These are phyloP conservation scores for Itoplectis maculator DNA, from an alignment of 2,888 invertebrate species.

Conservation along the genomic window DNA sequence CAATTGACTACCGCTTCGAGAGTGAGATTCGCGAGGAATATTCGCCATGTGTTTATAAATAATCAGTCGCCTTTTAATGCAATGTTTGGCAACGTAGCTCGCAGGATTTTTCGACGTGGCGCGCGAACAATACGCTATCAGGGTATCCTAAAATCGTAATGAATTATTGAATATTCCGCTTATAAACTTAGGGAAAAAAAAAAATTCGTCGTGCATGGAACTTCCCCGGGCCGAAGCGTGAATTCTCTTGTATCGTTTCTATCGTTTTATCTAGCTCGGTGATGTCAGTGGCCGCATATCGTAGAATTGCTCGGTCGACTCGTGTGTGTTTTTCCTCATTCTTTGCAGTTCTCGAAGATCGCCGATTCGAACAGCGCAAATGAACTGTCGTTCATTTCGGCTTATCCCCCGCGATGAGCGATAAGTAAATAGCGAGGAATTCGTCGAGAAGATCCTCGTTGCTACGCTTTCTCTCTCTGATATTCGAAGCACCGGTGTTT, in stretches of 20 bases:
- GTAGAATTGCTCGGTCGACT: conserved; percentile 33
- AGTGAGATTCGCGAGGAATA: conserved; percentile 1
- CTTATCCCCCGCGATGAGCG: not conserved
- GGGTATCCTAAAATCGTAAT: conserved; percentile 22
- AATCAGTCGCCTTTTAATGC: conserved; percentile 13
- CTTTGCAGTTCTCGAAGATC: not conserved
- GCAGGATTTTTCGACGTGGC: conserved; percentile 6
- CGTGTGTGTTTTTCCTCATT: conserved; percentile 16
- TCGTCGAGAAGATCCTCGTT: conserved; percentile 10
- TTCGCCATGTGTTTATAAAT: conserved; percentile 14
- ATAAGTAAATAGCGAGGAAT: not conserved
- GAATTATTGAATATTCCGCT: conserved; percentile 45
- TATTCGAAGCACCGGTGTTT: conserved; percentile 20
- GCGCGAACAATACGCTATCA: not conserved
- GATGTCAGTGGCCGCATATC: conserved; percentile 44
- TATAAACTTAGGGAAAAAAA: conserved; percentile 53
- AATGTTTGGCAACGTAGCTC: conserved; percentile 18
- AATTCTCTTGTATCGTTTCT: conserved; percentile 55
- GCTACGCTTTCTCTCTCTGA: conserved; percentile 17
- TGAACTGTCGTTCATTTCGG: not conserved
- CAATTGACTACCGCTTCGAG: conserved; percentile 18
- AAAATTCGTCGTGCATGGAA: conserved; percentile 46
- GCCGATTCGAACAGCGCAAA: not conserved
- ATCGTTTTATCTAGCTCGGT: conserved; percentile 54
- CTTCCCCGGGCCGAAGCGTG: conserved; percentile 23